phyloP scores from a whole-genome alignment of 2,888 invertebrate species.

The Caenorhabditis sp. region DNA sequence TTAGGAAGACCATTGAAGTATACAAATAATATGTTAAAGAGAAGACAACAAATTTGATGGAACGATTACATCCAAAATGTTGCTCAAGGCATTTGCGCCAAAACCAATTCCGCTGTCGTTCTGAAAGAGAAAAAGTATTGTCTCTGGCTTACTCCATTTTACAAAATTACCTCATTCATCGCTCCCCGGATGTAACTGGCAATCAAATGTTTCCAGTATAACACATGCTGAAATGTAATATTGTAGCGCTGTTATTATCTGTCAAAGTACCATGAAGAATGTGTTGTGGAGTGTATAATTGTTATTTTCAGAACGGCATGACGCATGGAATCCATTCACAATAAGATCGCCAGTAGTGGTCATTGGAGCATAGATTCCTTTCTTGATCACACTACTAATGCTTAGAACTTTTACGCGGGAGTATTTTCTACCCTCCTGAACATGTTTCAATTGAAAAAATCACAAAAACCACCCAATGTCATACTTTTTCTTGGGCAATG shows the following conservation, averaged over 20 bases:
- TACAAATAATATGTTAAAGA: too few relatives aligned
- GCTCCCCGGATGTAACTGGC: slow-evolving; percentile 4
- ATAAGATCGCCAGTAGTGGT: slow-evolving; percentile 68
- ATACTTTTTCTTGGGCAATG: slow-evolving; percentile 44
- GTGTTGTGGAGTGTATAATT: slow-evolving; percentile 67
- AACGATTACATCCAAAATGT: slow-evolving; percentile 19
- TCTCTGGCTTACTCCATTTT: too few relatives aligned
- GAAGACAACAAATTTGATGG: slow-evolving; percentile 13
- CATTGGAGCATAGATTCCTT: slow-evolving; percentile 76
- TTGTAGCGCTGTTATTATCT: too few relatives aligned
- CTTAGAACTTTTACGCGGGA: slow-evolving; percentile 48
- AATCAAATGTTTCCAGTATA: neutral
- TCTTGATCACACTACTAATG: slow-evolving; percentile 60
- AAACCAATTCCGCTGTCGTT: slow-evolving; percentile 17
- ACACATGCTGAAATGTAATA: too few relatives aligned
- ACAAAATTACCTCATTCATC: too few relatives aligned
- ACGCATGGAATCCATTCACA: slow-evolving; percentile 73
- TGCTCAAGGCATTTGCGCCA: slow-evolving; percentile 15
- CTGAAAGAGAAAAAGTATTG: too few relatives aligned
- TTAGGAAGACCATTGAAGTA: too few relatives aligned
- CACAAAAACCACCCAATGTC: neutral
- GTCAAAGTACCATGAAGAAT: slow-evolving; percentile 58
- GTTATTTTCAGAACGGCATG: slow-evolving; percentile 68
- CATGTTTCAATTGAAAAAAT: neutral
- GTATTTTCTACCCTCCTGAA: neutral